Percentiles rank a stretch among this genome's conserved stretches.
These are phyloP conservation scores for Thunnus albacares DNA, from an alignment of 2,797 vertebrate genomes.

Conservation along the genomic window DNA sequence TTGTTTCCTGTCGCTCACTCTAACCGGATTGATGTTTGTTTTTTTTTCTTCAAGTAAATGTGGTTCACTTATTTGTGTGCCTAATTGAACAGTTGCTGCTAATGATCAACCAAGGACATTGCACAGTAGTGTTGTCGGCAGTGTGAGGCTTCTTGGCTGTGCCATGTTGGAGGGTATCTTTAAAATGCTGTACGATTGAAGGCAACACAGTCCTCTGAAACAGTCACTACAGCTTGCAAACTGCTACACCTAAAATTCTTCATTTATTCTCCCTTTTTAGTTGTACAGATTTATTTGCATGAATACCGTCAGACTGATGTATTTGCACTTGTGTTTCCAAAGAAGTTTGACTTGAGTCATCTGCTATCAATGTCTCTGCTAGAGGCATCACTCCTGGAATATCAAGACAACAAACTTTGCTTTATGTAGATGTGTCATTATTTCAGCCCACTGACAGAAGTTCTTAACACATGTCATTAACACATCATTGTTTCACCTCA, in stretches of 20 bases:
- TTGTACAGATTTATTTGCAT: neutral
- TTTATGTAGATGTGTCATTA: neutral
- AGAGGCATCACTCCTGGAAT: neutral
- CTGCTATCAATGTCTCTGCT: neutral
- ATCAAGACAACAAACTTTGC: neutral
- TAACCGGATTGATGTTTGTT: neutral
- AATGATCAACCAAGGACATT: neutral
- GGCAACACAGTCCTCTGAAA: neutral
- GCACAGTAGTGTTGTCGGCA: neutral
- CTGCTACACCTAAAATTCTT: neutral
- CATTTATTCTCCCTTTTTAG: neutral
- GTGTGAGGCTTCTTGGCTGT: neutral
- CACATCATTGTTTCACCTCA: no score
- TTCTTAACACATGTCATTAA: no score
- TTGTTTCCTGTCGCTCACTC: neutral
- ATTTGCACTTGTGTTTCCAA: no score
- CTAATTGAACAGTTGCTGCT: neutral
- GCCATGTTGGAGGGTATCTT: neutral
- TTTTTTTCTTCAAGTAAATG: neutral
- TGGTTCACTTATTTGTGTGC: neutral
- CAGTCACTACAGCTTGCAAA: neutral
- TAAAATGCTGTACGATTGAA: neutral
- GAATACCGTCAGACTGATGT: neutral
- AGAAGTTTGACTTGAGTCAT: neutral
- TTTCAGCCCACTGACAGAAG: neutral